These are phyloP conservation scores for Campopleginae sp. DNA, from an alignment of 2,888 invertebrate species.

Conservation along the genomic window DNA sequence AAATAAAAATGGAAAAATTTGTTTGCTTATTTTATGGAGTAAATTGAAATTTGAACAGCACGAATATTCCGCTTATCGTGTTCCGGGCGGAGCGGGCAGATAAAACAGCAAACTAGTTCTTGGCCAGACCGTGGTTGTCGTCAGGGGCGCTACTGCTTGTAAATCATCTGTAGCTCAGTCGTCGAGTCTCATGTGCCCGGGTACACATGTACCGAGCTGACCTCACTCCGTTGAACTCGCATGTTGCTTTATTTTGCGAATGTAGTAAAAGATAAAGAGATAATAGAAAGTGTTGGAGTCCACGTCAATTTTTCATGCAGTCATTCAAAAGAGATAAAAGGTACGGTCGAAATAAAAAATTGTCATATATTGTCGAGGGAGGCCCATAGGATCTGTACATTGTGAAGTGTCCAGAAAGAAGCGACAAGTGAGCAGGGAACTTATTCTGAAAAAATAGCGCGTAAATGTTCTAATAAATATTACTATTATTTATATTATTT, in stretches of 20 bases:
- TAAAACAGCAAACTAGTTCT: constrained; percentile 16
- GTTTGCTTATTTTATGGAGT: not conserved
- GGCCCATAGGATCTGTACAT: not conserved
- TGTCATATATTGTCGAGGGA: not conserved
- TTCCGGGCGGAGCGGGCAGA: constrained; percentile 32
- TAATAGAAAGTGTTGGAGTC: not conserved
- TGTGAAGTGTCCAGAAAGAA: not conserved
- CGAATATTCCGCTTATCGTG: constrained; percentile 26
- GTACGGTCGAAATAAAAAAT: constrained; percentile 17
- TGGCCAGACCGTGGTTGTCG: constrained; percentile 13
- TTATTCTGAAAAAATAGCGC: not conserved
- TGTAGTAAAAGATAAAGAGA: not conserved
- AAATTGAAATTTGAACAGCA: not conserved
- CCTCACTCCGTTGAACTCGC: constrained; percentile 1
- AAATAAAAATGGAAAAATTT: not conserved
- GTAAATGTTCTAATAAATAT: not conserved
- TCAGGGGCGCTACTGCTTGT: constrained; percentile 44
- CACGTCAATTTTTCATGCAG: constrained; percentile 7
- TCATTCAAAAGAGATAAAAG: not conserved
- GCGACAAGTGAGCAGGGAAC: not conserved
- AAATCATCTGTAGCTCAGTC: constrained; percentile 33
- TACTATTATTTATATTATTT: not conserved
- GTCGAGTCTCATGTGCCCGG: constrained; percentile 28
- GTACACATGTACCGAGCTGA: constrained; percentile 30
- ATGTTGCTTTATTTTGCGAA: constrained; percentile 17